Conservation (phyloP, 2,113 vertebrate species). For the Gracilinanus agilis region DNA sequence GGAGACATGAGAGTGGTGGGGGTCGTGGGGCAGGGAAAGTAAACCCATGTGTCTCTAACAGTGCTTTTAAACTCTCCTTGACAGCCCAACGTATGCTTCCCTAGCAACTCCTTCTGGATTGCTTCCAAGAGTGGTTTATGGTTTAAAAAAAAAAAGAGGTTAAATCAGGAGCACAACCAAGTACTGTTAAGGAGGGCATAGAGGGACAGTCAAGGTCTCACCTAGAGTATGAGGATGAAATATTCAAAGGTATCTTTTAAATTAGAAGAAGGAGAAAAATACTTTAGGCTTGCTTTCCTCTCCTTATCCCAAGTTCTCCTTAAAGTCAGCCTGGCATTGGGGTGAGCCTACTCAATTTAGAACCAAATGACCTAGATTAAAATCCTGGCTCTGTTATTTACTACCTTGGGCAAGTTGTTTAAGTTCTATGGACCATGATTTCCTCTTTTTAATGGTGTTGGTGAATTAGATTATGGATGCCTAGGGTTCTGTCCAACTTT, state of each 20-base stretch:
- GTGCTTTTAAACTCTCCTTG: neutral
- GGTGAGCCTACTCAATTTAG: neutral
- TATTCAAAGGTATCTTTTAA: neutral
- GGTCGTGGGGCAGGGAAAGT: constrained; percentile 3
- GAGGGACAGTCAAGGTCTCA: neutral
- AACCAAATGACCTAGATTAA: neutral
- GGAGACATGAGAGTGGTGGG: neutral
- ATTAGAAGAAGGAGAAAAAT: neutral
- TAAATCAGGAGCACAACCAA: neutral
- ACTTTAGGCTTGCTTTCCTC: neutral
- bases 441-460: neutral
- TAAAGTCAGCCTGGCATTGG: neutral
- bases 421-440: neutral
- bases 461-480: neutral
- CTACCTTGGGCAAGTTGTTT: neutral
- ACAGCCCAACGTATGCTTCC: neutral
- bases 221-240: neutral
- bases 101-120: neutral
- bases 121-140: neutral
- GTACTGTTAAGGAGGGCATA: neutral
- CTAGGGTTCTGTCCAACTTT: neutral
- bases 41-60: neutral
- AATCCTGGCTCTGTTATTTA: neutral
- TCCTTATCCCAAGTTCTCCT: neutral
- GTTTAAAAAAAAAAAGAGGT: neutral